phyloP scores from a whole-genome alignment of 2,888 invertebrate species.

The Mimachlamys varia region DNA sequence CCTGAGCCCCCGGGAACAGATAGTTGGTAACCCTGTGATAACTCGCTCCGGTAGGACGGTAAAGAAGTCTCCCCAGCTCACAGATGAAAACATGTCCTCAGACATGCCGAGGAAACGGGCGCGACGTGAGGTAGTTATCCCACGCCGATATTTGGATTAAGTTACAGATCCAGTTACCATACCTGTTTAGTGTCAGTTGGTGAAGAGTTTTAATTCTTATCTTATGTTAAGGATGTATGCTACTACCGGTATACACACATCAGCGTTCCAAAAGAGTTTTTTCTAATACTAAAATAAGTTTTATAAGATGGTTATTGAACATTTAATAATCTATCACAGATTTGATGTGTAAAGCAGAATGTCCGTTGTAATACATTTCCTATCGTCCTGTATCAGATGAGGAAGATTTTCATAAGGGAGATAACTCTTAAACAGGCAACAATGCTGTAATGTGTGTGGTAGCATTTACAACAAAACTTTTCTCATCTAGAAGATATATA shows the following conservation, averaged over 20 bases:
- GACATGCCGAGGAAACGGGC: slow-evolving; percentile 60
- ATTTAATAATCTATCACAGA: background rate
- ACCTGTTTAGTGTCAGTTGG: background rate
- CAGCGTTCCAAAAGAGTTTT: background rate
- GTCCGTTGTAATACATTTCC: too few relatives aligned
- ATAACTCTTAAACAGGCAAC: too few relatives aligned
- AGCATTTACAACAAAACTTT: too few relatives aligned
- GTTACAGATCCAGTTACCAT: background rate
- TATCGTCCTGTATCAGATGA: too few relatives aligned
- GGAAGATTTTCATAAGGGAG: too few relatives aligned
- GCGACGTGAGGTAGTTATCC: slow-evolving; percentile 74
- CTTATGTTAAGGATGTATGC: background rate
- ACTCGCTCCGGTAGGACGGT: slow-evolving; percentile 57
- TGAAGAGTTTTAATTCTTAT: background rate
- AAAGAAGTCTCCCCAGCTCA: slow-evolving; percentile 53
- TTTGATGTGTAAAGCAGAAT: too few relatives aligned
- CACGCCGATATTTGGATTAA: slow-evolving; percentile 70
- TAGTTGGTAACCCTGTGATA: slow-evolving; percentile 43
- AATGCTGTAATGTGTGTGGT: too few relatives aligned
- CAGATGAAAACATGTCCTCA: slow-evolving; percentile 48
- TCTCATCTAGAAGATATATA: too few relatives aligned
- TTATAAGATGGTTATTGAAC: too few relatives aligned
- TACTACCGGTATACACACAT: background rate
- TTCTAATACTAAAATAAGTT: background rate
- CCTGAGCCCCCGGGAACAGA: background rate